Evolutionary conservation across 2,797 vertebrate species (phyloP), one percentile per base, ranked within the genome.

Genomic region (Hozukius guyotensis): DNA sequence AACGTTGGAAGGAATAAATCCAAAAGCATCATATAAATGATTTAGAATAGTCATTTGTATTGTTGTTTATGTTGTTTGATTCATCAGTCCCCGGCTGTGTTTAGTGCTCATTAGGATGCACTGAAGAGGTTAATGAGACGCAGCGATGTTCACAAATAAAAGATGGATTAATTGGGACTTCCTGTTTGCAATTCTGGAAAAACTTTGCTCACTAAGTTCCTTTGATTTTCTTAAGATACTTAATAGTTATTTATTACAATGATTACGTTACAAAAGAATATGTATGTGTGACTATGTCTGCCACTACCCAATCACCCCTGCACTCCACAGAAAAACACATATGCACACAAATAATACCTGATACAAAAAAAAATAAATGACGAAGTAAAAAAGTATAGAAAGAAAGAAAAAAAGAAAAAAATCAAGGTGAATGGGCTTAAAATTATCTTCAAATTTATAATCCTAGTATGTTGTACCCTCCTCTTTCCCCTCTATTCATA

Each of bases 81-180:
- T 77, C 24, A 12, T 22, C 46, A 42, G 4, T 31, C 16, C 8
- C 27, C 4, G 16, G 59, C 64, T 70, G 31, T 12, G 32, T 53
- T 78, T 65, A 14, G n/a, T 49, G 79, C 66, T 66, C 22, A 70
- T 68, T 31, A n/a, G 59, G 65, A 59, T 29, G 29, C 24, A 64
- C 3, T 8, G 10, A 71, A 61, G 53, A 46, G n/a, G 57, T 64
- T 69, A 29, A 78, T 67, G 34, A 25, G 20, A 61, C 16, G 20
- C 68, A 62, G 73, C 32, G 20, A 49, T 53, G 36, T 24, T 55
- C 20, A 16, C 18, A 70, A 42, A 78, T 64, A 52, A 57, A 42
- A 29, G 25, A 53, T 59, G 14, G 52, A 59, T 74, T 74, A 25
- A 74, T 64, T 36, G 52, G 36, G 22, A 56, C 22, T 66, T 77